A percentile compares a stretch with the other conserved stretches of the same genome.
These are phyloP conservation scores for Tetraneura akinire DNA, from an alignment of 1,140 invertebrate genomes.

Conservation along the genomic window DNA sequence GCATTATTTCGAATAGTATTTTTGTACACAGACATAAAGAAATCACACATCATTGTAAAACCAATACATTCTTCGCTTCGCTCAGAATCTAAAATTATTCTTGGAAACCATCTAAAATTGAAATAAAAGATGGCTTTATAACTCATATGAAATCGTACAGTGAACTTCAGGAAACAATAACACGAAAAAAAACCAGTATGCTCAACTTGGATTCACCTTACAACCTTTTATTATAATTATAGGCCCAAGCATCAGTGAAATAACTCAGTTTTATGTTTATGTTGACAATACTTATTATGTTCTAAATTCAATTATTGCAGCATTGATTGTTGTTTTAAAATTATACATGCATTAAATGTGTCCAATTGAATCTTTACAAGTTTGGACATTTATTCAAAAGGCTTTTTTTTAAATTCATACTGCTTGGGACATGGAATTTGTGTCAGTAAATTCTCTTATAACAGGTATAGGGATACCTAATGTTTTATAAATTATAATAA, in stretches of 20 bases:
- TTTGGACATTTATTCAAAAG: conserved; percentile 11
- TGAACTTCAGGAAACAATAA: not conserved
- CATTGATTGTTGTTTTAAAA: conserved; percentile 14
- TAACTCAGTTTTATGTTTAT: not conserved
- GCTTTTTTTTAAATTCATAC: not conserved
- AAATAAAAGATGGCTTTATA: not conserved
- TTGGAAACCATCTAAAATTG: not conserved
- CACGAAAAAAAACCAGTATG: not conserved
- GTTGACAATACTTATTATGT: not conserved
- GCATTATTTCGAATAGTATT: too few relatives aligned
- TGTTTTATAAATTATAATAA: not conserved
- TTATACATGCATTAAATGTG: not conserved
- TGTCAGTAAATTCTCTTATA: not conserved
- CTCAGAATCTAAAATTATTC: too few relatives aligned
- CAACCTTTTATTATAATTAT: not conserved
- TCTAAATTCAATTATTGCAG: not conserved
- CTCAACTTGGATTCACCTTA: not conserved
- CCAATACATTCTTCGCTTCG: too few relatives aligned
- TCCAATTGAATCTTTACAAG: not conserved
- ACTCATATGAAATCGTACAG: not conserved
- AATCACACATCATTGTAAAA: too few relatives aligned
- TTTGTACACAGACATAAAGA: too few relatives aligned
- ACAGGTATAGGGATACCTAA: not conserved
- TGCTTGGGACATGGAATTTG: not conserved
- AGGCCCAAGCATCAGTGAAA: not conserved